These are phyloP conservation scores for Nomada fucata DNA, from an alignment of 2,888 invertebrate species.

Conservation along the genomic window DNA sequence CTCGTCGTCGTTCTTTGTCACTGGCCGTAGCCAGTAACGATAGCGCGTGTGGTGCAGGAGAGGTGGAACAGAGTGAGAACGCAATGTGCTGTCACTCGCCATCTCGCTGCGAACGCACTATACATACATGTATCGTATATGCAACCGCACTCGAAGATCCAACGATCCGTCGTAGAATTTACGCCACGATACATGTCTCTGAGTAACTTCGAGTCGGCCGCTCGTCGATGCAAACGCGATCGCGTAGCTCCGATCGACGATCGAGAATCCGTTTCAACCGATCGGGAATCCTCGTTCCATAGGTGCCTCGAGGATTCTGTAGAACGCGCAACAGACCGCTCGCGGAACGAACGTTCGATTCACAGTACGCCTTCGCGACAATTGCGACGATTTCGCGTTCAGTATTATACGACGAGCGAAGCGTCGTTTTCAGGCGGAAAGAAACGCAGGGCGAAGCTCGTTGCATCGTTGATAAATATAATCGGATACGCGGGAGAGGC, in stretches of 20 bases:
- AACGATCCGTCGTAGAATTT: constrained; percentile 65
- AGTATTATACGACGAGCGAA: neutral
- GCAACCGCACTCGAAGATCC: neutral
- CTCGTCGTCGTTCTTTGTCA: no score
- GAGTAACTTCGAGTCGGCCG: constrained; percentile 55
- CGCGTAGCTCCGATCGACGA: neutral
- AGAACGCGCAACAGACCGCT: constrained; percentile 9
- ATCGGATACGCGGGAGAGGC: neutral
- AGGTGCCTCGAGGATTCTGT: constrained; percentile 41
- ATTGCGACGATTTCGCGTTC: no score
- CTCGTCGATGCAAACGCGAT: constrained; percentile 1
- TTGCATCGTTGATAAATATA: neutral
- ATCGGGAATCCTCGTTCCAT: constrained; percentile 64
- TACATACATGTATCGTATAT: no score
- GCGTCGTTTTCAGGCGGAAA: neutral
- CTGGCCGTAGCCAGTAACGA: no score
- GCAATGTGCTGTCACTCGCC: no score
- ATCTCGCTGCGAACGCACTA: no score
- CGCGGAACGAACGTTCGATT: neutral
- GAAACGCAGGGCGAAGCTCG: no score
- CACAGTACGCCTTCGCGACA: neutral
- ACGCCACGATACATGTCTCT: constrained; percentile 55
- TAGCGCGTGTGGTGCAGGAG: no score
- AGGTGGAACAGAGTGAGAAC: no score
- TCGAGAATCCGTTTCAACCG: constrained; percentile 36